Evolutionary conservation across 2,113 vertebrate species (phyloP).

Genomic region (Platanista minor): DNA sequence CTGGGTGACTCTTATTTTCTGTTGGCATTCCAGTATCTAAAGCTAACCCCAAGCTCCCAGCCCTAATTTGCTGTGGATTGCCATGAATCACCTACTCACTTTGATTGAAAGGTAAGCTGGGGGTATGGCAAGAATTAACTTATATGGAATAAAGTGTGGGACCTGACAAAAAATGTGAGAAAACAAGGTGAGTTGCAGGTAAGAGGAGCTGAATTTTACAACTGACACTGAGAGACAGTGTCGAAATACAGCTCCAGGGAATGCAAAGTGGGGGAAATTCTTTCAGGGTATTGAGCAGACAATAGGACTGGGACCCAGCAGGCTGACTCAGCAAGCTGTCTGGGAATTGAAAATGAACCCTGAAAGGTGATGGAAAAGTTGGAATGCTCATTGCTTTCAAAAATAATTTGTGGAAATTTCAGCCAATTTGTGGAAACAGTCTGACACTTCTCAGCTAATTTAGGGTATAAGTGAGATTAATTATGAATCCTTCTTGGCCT

Average conservation of each 20-base stretch:
- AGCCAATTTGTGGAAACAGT: slow-evolving; percentile 1
- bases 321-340: not conserved
- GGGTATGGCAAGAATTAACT: not conserved
- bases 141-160: not conserved
- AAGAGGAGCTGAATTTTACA: not conserved
- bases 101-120: not conserved
- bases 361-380: not conserved
- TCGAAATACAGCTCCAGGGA: not conserved
- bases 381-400: not conserved
- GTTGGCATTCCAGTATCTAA: not conserved
- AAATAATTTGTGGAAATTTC: slow-evolving; percentile 39
- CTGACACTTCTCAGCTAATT: slow-evolving; percentile 14
- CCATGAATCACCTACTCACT: not conserved
- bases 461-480: not conserved
- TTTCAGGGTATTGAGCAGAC: not conserved
- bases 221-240: not conserved
- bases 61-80: not conserved
- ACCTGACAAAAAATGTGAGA: not conserved
- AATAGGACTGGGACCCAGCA: not conserved
- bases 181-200: not conserved
- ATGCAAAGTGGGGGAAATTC: not conserved
- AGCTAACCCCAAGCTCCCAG: not conserved
- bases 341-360: not conserved
- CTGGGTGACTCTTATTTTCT: not conserved
- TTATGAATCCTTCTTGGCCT: not conserved